A percentile compares a stretch with the other conserved stretches of the same genome.
phyloP scores from a whole-genome alignment of 2,888 invertebrate genomes.

The Apotomis betuletana region DNA sequence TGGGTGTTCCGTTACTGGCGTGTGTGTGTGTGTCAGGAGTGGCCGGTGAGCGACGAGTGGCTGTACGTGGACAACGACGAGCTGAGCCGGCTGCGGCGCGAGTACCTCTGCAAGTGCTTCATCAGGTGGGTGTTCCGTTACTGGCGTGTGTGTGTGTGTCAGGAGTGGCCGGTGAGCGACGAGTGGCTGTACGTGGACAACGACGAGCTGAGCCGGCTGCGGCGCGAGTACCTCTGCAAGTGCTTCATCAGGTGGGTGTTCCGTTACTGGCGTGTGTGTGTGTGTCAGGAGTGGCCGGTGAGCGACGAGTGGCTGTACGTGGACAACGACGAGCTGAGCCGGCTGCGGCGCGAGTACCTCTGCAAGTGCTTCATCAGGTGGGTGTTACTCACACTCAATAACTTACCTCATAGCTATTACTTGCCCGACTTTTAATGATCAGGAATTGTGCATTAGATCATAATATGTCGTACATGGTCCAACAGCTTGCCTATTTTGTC shows the following conservation, averaged over 20 bases:
- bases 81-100: constrained; percentile 58
- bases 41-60: constrained; percentile 61
- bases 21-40: too few species aligned
- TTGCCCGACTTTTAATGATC: too few species aligned
- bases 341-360: constrained; percentile 63
- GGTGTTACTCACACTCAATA: too few species aligned
- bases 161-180: constrained; percentile 66
- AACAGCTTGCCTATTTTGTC: too few species aligned
- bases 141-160: neutral
- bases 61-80: constrained; percentile 65
- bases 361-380: constrained; percentile 64
- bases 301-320: constrained; percentile 62
- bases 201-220: constrained; percentile 61
- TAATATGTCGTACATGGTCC: too few species aligned
- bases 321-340: constrained; percentile 60
- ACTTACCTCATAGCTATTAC: too few species aligned
- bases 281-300: constrained; percentile 63
- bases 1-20: too few species aligned
- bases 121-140: constrained; percentile 52
- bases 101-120: constrained; percentile 68
- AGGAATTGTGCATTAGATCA: too few species aligned
- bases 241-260: constrained; percentile 59
- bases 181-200: constrained; percentile 64
- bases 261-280: too few species aligned
- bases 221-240: constrained; percentile 63